These are phyloP conservation scores for Machimus rusticus DNA, from an alignment of 2,888 invertebrate species.

Conservation along the genomic window DNA sequence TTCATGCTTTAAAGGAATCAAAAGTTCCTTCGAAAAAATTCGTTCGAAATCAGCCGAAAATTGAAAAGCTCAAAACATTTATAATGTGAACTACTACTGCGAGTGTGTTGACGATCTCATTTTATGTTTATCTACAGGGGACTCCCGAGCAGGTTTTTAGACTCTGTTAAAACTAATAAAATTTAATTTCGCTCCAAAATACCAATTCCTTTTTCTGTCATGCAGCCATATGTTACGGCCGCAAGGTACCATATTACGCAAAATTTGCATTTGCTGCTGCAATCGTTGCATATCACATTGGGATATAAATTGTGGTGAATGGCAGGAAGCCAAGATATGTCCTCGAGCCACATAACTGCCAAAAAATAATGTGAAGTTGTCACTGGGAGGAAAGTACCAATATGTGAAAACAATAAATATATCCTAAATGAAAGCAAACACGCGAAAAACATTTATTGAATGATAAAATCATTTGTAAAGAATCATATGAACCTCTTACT, in stretches of 20 bases:
- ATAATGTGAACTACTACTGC: not conserved
- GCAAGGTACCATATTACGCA: not conserved
- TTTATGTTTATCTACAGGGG: constrained; percentile 4
- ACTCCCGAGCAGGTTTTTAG: not conserved
- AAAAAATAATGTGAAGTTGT: not conserved
- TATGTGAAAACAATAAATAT: not conserved
- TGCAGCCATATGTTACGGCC: not conserved
- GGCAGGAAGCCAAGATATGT: not conserved
- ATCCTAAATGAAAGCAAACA: not conserved
- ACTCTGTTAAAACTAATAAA: not conserved
- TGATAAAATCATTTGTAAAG: not conserved
- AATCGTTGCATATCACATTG: not conserved
- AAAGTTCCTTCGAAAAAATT: not conserved
- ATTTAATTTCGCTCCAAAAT: not conserved
- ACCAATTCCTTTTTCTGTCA: not conserved
- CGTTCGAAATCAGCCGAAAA: not conserved
- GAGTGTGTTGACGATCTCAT: not conserved
- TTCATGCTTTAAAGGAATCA: constrained; percentile 2
- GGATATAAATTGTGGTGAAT: not conserved
- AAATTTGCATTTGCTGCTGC: not conserved
- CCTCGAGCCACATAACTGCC: not conserved
- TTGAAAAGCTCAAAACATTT: constrained; percentile 6
- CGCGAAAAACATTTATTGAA: not conserved
- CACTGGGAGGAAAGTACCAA: not conserved
- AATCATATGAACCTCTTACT: not conserved